Conservation (phyloP, 2,888 invertebrate species). For the Steinernema hermaphroditum region DNA sequence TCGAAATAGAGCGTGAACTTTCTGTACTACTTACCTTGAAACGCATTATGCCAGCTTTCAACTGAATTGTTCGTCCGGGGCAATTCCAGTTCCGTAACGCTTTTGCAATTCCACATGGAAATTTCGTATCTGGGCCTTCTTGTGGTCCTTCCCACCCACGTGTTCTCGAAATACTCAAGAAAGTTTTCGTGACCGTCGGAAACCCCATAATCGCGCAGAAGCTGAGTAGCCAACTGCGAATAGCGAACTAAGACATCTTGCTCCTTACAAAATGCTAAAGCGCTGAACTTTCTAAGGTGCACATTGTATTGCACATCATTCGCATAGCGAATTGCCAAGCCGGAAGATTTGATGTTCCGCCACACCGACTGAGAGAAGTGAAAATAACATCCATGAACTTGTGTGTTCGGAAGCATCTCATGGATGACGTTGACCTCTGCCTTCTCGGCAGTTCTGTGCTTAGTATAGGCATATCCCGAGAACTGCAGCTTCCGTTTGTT, state of each 20-base stretch:
- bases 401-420: too few species aligned
- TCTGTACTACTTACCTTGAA: too few species aligned
- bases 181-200: background rate
- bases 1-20: too few species aligned
- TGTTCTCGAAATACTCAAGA: background rate
- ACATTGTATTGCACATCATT: background rate
- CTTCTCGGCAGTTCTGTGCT: too few species aligned
- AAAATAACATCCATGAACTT: too few species aligned
- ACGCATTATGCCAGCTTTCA: too few species aligned
- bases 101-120: background rate
- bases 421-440: too few species aligned
- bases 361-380: too few species aligned
- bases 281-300: background rate
- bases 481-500: too few species aligned
- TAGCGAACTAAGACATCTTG: background rate
- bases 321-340: too few species aligned
- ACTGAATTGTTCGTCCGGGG: background rate
- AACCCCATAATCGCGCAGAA: background rate
- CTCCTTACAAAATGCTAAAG: background rate
- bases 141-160: background rate
- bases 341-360: too few species aligned
- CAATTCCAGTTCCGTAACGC: background rate
- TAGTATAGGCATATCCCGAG: too few species aligned
- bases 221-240: background rate
- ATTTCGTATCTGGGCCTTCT: background rate